Evolutionary conservation across 2,888 invertebrate species (phyloP).

Genomic region (Harmothoe impar): DNA sequence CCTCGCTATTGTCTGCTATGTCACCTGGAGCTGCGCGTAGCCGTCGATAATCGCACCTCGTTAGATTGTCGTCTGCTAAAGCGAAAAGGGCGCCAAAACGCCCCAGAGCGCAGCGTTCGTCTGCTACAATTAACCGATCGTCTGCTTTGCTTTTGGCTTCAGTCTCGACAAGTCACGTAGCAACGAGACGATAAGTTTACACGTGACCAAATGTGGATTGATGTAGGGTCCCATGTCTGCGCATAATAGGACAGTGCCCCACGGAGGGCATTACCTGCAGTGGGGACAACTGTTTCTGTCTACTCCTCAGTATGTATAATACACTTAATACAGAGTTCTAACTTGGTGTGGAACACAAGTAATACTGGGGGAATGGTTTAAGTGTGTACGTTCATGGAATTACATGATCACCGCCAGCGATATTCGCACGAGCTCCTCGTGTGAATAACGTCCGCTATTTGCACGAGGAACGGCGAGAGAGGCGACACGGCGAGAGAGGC

Average conservation of each 20-base stretch:
- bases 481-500: too few relatives aligned
- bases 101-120: conserved; percentile 2
- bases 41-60: conserved; percentile 26
- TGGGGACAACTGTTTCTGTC: too few relatives aligned
- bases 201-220: neutral
- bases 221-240: neutral
- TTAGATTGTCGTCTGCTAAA: conserved; percentile 24
- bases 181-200: neutral
- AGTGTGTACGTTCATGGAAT: too few relatives aligned
- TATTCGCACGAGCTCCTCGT: too few relatives aligned
- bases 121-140: neutral
- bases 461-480: too few relatives aligned
- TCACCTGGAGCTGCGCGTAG: neutral
- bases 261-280: neutral
- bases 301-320: too few relatives aligned
- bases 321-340: too few relatives aligned
- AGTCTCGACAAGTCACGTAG: conserved; percentile 19
- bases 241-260: neutral
- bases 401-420: too few relatives aligned
- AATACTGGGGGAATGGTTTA: too few relatives aligned
- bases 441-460: too few relatives aligned
- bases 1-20: conserved; percentile 3
- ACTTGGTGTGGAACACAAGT: too few relatives aligned
- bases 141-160: neutral
- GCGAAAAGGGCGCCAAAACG: conserved; percentile 15